Percentiles rank a stretch among this genome's conserved stretches.
Evolutionary conservation across 2,113 vertebrate species (phyloP).

Genomic region (Bucco capensis): DNA sequence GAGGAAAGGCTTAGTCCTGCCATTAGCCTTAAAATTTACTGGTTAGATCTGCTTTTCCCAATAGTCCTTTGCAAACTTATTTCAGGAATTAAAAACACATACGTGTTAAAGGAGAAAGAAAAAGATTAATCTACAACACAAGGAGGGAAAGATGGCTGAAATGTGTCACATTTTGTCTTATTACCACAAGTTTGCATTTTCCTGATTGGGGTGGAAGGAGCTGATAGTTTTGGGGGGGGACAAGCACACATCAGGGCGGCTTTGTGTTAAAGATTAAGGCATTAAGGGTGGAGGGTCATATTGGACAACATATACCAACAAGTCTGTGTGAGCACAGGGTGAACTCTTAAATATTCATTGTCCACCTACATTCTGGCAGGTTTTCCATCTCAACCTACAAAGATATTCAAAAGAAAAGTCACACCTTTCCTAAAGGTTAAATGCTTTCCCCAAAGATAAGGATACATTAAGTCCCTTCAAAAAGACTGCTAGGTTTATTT

Average conservation of each 20-base stretch:
- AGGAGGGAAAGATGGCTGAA: not conserved
- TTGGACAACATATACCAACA: not conserved
- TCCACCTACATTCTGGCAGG: not conserved
- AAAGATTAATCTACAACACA: not conserved
- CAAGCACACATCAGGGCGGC: not conserved
- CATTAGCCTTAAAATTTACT: not conserved
- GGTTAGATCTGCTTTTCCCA: not conserved
- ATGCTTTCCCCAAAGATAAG: not conserved
- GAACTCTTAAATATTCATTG: not conserved
- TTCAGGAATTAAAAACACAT: not conserved
- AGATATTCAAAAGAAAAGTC: not conserved
- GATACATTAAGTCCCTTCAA: not conserved
- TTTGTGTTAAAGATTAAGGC: not conserved
- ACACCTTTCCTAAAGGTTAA: constrained; percentile 18
- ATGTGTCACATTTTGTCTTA: not conserved
- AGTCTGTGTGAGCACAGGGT: not conserved
- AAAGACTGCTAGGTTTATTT: not conserved
- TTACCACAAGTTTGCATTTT: not conserved
- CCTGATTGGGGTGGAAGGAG: not conserved
- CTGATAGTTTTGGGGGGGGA: not conserved
- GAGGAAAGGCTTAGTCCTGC: not conserved
- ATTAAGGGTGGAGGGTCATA: not conserved
- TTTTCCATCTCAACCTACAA: not conserved
- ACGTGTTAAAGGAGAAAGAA: not conserved
- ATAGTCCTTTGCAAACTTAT: not conserved